Conservation (phyloP, 2,113 vertebrate species). For the Odontophorus gujanensis region DNA sequence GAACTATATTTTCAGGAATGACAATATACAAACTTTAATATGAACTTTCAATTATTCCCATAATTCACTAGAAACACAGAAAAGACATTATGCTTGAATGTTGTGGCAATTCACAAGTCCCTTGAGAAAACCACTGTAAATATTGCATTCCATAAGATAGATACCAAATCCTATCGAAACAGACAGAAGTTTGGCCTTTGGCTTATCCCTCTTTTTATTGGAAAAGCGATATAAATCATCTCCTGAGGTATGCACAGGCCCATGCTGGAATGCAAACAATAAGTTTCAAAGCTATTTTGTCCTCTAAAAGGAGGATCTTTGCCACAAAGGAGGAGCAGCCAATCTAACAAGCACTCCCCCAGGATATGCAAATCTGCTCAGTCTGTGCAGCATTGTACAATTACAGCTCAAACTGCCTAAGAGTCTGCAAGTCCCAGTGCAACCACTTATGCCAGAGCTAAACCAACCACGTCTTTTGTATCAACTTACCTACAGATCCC, state of each 20-base stretch:
- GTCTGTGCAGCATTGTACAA: neutral
- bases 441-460: neutral
- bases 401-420: neutral
- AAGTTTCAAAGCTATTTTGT: neutral
- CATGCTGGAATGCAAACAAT: neutral
- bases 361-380: neutral
- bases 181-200: neutral
- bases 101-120: neutral
- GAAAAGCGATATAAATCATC: neutral
- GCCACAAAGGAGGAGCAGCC: neutral
- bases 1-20: slow-evolving; percentile 27
- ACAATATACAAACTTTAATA: neutral
- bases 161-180: neutral
- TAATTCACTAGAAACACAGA: neutral
- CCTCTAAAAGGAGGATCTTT: neutral
- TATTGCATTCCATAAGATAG: neutral
- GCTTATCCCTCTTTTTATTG: neutral
- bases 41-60: neutral
- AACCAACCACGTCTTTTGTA: neutral
- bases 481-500: neutral
- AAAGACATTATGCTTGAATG: neutral
- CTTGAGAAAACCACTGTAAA: slow-evolving; percentile 8
- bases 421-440: neutral
- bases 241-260: neutral
- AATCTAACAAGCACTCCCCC: neutral